These are phyloP conservation scores for Cardiocondyla obscurior DNA, from an alignment of 1,140 invertebrate species.

Conservation along the genomic window DNA sequence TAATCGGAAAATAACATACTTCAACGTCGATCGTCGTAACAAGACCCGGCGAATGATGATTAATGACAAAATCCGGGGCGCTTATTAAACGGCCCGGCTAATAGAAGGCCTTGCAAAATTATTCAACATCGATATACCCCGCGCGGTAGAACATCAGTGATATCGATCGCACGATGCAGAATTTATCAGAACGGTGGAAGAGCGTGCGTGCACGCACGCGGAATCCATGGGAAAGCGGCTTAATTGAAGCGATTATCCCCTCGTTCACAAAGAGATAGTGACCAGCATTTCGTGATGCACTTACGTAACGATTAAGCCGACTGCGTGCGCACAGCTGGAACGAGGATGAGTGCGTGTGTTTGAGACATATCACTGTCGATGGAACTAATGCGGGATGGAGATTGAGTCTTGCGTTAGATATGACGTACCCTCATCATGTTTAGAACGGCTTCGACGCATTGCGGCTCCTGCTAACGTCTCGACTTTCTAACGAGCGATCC, in stretches of 20 bases:
- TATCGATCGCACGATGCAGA: conserved; percentile 56
- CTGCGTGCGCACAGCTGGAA: conserved; percentile 9
- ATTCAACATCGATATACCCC: conserved; percentile 52
- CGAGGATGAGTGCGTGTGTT: conserved; percentile 37
- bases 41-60: conserved; percentile 50
- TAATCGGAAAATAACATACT: conserved; percentile 46
- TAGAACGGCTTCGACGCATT: not conserved
- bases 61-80: conserved; percentile 60
- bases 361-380: conserved; percentile 62
- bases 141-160: conserved; percentile 45
- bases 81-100: conserved; percentile 38
- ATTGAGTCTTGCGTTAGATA: conserved; percentile 51
- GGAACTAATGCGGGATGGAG: conserved; percentile 70
- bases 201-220: conserved; percentile 6
- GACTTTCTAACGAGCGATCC: not conserved
- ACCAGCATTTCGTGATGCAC: conserved; percentile 70
- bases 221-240: conserved; percentile 66
- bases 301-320: conserved; percentile 68
- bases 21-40: conserved; percentile 35
- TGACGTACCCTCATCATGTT: conserved; percentile 46
- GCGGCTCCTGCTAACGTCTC: conserved; percentile 2
- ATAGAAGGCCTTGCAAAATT: conserved; percentile 46
- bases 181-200: not conserved
- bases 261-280: conserved; percentile 69
- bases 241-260: conserved; percentile 68